Percentiles rank a stretch among this genome's conserved stretches.
Conservation (phyloP, 2,113 vertebrate species). For the Polyodon spathula region DNA sequence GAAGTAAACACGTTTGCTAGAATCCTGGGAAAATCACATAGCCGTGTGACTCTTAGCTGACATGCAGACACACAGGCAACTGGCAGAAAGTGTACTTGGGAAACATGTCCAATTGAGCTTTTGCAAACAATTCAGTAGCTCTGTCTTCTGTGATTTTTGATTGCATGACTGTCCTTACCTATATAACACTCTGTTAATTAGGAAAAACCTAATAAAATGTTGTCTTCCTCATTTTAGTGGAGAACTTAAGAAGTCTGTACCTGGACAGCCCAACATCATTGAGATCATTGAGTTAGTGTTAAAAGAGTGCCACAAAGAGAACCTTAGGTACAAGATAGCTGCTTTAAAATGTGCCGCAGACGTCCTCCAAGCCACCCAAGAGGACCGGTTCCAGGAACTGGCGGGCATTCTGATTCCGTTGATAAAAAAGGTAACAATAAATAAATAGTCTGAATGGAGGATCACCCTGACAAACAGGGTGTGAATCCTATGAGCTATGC, state of each 20-base stretch:
- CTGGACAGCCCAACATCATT: slow-evolving; percentile 65
- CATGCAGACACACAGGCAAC: too few species aligned
- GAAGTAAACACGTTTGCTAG: too few species aligned
- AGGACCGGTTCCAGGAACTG: slow-evolving; percentile 78
- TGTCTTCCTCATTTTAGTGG: slow-evolving; percentile 30
- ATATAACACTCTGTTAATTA: too few species aligned
- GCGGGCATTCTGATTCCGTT: slow-evolving; percentile 78
- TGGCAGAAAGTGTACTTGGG: too few species aligned
- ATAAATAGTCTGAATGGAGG: not conserved
- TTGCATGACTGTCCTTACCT: too few species aligned
- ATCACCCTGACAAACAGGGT: too few species aligned
- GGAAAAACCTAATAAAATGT: not conserved
- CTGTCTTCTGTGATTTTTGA: too few species aligned
- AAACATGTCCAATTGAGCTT: too few species aligned
- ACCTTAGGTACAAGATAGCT: slow-evolving; percentile 75
- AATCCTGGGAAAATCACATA: too few species aligned
- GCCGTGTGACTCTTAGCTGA: too few species aligned
- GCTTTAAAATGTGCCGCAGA: slow-evolving; percentile 72
- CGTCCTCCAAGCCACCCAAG: slow-evolving; percentile 71
- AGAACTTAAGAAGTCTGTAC: slow-evolving; percentile 67
- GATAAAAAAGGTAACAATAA: slow-evolving; percentile 75
- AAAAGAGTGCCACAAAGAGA: slow-evolving; percentile 87
- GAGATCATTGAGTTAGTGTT: slow-evolving; percentile 75
- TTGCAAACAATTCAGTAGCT: too few species aligned
- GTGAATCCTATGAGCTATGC: too few species aligned